A percentile compares a stretch with the other conserved stretches of the same genome.
Conservation (phyloP, 2,888 invertebrate species). For the Thera obeliscata region DNA sequence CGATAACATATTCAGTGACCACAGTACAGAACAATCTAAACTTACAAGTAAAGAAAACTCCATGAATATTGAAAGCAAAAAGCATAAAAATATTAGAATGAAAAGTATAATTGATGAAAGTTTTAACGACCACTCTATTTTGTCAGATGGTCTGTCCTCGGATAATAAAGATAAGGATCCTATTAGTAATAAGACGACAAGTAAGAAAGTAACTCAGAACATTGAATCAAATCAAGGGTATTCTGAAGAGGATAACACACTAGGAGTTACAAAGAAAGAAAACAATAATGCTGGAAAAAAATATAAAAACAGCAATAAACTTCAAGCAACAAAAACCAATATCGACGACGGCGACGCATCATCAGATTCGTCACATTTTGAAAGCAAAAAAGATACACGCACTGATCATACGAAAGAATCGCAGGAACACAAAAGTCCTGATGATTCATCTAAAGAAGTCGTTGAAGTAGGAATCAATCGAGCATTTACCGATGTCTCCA, state of each 20-base stretch:
- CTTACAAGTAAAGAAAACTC: conserved; percentile 4
- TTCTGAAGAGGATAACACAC: neutral
- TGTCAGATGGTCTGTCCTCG: conserved; percentile 1
- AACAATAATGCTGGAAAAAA: conserved; percentile 13
- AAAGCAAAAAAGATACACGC: conserved; percentile 2
- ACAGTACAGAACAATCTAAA: conserved; percentile 15
- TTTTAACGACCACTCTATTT: neutral
- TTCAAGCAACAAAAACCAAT: neutral
- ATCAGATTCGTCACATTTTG: neutral
- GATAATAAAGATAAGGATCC: conserved; percentile 9
- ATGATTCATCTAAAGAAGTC: conserved; percentile 20
- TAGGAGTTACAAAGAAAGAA: neutral
- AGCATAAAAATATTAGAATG: conserved; percentile 5
- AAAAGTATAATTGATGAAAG: conserved; percentile 2
- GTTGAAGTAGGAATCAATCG: conserved; percentile 19
- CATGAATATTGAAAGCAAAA: neutral
- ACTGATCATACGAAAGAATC: conserved; percentile 2
- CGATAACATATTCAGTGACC: conserved; percentile 12
- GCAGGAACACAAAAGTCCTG: conserved; percentile 2
- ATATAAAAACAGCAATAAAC: conserved; percentile 20
- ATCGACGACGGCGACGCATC: conserved; percentile 1
- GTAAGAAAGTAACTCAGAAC: neutral
- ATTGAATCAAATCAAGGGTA: neutral
- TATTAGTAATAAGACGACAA: neutral
- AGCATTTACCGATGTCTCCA: conserved; percentile 8